These are phyloP conservation scores for Camponotus vicinus DNA, from an alignment of 1,140 invertebrate species.

Conservation along the genomic window DNA sequence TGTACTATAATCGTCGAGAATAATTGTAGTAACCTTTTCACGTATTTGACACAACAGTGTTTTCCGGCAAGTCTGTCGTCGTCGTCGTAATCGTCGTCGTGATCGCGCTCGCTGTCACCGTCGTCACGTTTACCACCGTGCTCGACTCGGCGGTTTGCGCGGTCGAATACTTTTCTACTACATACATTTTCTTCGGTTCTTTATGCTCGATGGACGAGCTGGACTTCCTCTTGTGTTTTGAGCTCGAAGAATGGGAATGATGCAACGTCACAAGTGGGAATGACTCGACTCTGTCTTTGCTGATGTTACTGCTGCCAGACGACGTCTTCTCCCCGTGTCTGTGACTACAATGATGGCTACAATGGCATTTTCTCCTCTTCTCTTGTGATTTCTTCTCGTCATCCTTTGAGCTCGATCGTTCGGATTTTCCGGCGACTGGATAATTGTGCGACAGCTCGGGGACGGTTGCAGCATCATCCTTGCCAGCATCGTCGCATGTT, in stretches of 20 bases:
- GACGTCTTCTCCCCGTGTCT: slow-evolving; percentile 58
- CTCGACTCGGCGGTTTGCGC: slow-evolving; percentile 42
- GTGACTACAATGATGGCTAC: slow-evolving; percentile 57
- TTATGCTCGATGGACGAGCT: slow-evolving; percentile 64
- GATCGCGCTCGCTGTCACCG: not conserved
- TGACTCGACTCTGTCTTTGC: slow-evolving; percentile 3
- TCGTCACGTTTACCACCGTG: slow-evolving; percentile 6
- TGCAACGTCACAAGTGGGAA: slow-evolving; percentile 47
- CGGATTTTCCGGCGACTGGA: slow-evolving; percentile 63
- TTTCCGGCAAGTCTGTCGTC: slow-evolving; percentile 55
- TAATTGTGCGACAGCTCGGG: slow-evolving; percentile 33
- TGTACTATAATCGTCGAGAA: slow-evolving; percentile 64
- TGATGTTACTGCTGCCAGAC: slow-evolving; percentile 57
- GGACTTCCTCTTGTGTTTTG: slow-evolving; percentile 74
- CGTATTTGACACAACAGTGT: slow-evolving; percentile 61
- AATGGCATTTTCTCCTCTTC: slow-evolving; percentile 65
- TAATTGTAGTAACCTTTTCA: slow-evolving; percentile 66
- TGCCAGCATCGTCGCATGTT: slow-evolving; percentile 6
- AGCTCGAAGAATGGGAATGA: slow-evolving; percentile 75
- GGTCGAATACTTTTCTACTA: slow-evolving; percentile 50
- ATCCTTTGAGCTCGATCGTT: slow-evolving; percentile 59
- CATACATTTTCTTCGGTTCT: slow-evolving; percentile 54
- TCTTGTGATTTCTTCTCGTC: slow-evolving; percentile 65
- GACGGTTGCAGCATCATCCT: slow-evolving; percentile 50
- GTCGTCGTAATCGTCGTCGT: slow-evolving; percentile 23